Conservation (phyloP, 1,140 invertebrate species). For the Camponotus vicinus region DNA sequence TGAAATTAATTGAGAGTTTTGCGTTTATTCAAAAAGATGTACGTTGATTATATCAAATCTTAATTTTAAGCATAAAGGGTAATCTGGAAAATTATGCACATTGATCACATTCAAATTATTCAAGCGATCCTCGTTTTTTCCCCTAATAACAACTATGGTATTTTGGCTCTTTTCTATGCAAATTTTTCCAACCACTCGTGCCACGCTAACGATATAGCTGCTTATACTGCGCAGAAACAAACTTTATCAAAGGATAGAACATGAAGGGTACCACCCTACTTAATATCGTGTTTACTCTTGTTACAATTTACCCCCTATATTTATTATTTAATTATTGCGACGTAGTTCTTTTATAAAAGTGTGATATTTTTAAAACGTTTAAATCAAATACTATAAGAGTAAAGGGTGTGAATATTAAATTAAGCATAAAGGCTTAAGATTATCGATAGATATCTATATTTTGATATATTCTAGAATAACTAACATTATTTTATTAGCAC, state of each 20-base stretch:
- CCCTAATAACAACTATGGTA: neutral
- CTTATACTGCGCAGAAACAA: constrained; percentile 21
- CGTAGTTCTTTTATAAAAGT: neutral
- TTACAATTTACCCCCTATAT: constrained; percentile 8
- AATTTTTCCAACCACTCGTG: constrained; percentile 20
- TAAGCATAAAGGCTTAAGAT: neutral
- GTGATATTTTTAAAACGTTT: constrained; percentile 14
- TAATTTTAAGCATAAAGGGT: constrained; percentile 15
- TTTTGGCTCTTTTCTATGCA: constrained; percentile 56
- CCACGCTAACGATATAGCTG: constrained; percentile 34
- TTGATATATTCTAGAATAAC: neutral
- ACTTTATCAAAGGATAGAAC: constrained; percentile 35
- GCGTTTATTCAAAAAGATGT: neutral
- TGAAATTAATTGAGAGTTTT: neutral
- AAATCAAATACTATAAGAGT: neutral
- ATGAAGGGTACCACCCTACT: neutral
- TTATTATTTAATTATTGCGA: constrained; percentile 34
- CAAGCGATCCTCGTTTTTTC: neutral
- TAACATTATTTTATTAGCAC: neutral
- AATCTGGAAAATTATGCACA: constrained; percentile 30
- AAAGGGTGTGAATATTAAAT: constrained; percentile 1
- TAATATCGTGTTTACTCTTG: constrained; percentile 2
- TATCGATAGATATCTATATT: neutral
- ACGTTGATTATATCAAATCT: neutral
- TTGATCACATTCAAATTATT: constrained; percentile 46